Percentiles rank a stretch among this genome's conserved stretches.
phyloP scores from a whole-genome alignment of 2,113 vertebrate species.

The Hemichromis elongatus region DNA sequence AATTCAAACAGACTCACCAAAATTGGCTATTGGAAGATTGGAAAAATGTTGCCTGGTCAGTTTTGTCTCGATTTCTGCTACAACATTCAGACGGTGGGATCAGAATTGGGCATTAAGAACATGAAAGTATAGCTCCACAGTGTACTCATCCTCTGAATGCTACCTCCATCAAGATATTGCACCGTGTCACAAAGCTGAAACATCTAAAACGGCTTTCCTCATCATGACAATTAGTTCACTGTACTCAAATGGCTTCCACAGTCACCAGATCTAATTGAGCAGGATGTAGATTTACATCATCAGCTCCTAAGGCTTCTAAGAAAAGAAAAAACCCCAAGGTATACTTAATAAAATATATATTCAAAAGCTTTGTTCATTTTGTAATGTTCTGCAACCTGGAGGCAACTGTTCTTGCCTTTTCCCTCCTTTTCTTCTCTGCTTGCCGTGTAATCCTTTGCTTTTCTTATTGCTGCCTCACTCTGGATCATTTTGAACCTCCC shows the following conservation, averaged over 20 bases:
- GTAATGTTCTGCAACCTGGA: conserved; percentile 14
- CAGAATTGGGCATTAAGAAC: not conserved
- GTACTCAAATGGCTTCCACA: not conserved
- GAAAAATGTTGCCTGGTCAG: not conserved
- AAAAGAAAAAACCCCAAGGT: not conserved
- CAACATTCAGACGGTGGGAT: not conserved
- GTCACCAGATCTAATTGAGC: not conserved
- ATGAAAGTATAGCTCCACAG: not conserved
- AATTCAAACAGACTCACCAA: not conserved
- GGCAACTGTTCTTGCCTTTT: not conserved
- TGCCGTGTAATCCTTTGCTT: not conserved
- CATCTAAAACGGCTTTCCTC: not conserved
- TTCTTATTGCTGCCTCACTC: conserved; percentile 1
- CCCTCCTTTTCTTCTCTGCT: not conserved
- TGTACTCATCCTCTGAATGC: not conserved
- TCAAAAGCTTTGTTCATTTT: conserved; percentile 3
- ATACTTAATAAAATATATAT: not conserved
- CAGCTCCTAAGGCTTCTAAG: too few species aligned
- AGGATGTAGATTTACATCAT: not conserved
- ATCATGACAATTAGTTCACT: not conserved
- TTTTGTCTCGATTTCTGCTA: not conserved
- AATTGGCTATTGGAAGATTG: not conserved
- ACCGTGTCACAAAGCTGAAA: not conserved
- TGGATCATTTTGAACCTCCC: conserved; percentile 25
- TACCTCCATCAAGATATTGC: not conserved